Evolutionary conservation across 2,797 vertebrate species (phyloP).

Genomic region (Myiotriccus ornatus): DNA sequence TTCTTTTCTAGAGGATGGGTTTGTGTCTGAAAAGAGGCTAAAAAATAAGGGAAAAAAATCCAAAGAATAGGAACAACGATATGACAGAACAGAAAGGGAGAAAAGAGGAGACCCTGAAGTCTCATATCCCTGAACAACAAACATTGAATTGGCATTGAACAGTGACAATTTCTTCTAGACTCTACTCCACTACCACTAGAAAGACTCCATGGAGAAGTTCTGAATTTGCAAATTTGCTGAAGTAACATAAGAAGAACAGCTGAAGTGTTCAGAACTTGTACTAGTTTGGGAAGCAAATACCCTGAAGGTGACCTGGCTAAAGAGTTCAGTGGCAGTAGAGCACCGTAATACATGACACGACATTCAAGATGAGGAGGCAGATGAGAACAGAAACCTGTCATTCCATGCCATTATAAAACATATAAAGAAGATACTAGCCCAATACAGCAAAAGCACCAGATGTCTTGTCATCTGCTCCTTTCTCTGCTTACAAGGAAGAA

Average conservation of each 20-base stretch:
- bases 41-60: not conserved
- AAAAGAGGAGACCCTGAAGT: not conserved
- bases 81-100: not conserved
- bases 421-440: not conserved
- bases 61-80: rapidly evolving
- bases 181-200: not conserved
- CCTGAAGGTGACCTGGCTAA: not conserved
- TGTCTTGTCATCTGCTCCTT: not conserved
- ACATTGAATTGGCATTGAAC: not conserved
- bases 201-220: not conserved
- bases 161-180: not conserved
- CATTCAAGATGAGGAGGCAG: not conserved
- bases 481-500: not conserved
- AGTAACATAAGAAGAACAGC: not conserved
- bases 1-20: not conserved
- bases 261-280: not conserved
- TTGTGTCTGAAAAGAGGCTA: not conserved
- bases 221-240: not conserved
- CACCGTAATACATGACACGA: not conserved
- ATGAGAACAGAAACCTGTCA: not conserved
- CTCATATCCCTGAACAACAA: not conserved
- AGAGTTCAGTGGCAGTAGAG: not conserved
- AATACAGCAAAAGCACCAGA: not conserved
- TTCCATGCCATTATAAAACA: not conserved
- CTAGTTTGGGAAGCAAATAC: not conserved